A percentile compares a stretch with the other conserved stretches of the same genome.
Conservation (phyloP, 2,113 vertebrate species). For the Collichthys lucidus region DNA sequence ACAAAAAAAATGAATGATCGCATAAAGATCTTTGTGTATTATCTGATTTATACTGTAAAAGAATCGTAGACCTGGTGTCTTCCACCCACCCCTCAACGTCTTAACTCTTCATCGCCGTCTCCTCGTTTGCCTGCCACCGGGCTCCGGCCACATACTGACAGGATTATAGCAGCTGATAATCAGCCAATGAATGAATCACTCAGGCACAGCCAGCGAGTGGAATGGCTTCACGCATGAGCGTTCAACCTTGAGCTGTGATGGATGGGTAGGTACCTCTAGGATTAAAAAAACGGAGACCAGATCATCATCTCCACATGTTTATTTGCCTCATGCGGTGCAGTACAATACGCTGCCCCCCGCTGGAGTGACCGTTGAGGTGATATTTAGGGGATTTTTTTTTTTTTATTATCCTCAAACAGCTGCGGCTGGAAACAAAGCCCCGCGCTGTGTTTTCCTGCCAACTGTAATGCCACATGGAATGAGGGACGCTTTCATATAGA, state of each 20-base stretch:
- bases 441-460: slow-evolving; percentile 18
- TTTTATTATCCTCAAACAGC: slow-evolving; percentile 24
- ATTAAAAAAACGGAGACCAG: background rate
- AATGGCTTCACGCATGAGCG: slow-evolving; percentile 35
- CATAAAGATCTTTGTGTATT: background rate
- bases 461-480: slow-evolving; percentile 22
- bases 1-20: slow-evolving; percentile 24
- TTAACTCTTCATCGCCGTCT: slow-evolving; percentile 16
- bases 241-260: slow-evolving; percentile 40
- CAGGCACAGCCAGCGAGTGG: slow-evolving; percentile 19
- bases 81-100: background rate
- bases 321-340: slow-evolving; percentile 10
- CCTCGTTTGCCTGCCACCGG: slow-evolving; percentile 12
- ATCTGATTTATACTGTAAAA: background rate
- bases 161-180: slow-evolving; percentile 58
- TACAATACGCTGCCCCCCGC: slow-evolving; percentile 21
- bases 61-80: no score
- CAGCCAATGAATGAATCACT: slow-evolving; percentile 59
- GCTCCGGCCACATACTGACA: slow-evolving; percentile 36
- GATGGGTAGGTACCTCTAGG: slow-evolving; percentile 37
- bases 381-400: slow-evolving; percentile 41
- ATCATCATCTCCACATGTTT: slow-evolving; percentile 33
- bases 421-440: slow-evolving; percentile 38
- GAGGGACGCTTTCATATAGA: slow-evolving; percentile 8
- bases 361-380: slow-evolving; percentile 33